phyloP scores from a whole-genome alignment of 2,797 vertebrate genomes.

The Allobates femoralis region DNA sequence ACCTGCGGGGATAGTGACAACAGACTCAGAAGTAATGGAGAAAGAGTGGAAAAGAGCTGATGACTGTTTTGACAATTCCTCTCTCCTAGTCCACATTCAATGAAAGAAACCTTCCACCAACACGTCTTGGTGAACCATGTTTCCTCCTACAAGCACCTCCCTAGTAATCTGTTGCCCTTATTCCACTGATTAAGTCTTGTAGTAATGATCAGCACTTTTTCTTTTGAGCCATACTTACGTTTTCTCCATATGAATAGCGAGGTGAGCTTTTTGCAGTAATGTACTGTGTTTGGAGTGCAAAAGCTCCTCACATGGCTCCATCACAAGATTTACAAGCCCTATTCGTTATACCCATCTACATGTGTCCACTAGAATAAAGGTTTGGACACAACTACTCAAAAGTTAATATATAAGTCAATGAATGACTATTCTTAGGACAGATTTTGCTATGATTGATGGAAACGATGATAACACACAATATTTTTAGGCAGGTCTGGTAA shows the following conservation, averaged over 20 bases:
- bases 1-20: constrained; percentile 54
- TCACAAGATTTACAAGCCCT: not conserved
- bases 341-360: constrained; percentile 19
- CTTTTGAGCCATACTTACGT: constrained; percentile 8
- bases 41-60: not conserved
- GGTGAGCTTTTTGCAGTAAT: not conserved
- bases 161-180: not conserved
- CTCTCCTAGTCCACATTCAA: not conserved
- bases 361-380: not conserved
- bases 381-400: not conserved
- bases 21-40: constrained; percentile 23
- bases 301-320: constrained; percentile 4
- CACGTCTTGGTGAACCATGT: not conserved
- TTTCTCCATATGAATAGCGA: not conserved
- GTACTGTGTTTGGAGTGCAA: not conserved
- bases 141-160: not conserved
- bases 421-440: too few relatives aligned
- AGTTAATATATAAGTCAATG: not conserved
- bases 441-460: not conserved
- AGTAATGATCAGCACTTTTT: not conserved
- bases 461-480: not conserved
- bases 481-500: not conserved
- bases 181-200: not conserved
- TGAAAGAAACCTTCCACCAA: not conserved
- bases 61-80: constrained; percentile 7